phyloP scores from a whole-genome alignment of 2,113 vertebrate species.

The Lagenorhynchus albirostris region DNA sequence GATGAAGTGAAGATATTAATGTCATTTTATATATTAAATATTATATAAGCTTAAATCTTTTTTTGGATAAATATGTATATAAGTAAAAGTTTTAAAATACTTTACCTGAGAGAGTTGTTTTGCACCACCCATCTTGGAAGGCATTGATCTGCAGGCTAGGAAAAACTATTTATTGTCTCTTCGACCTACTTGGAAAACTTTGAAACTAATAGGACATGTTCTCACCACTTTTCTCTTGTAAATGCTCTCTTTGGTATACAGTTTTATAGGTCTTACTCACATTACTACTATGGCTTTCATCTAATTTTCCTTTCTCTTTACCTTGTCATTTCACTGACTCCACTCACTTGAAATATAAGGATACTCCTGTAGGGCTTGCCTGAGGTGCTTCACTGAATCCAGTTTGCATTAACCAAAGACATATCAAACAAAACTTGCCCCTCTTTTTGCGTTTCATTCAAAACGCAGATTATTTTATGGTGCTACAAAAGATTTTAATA shows the following conservation, averaged over 20 bases:
- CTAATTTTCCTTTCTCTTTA: neutral
- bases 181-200: neutral
- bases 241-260: neutral
- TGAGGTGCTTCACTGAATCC: neutral
- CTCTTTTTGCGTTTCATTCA: neutral
- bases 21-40: neutral
- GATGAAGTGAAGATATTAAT: neutral
- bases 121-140: neutral
- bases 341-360: neutral
- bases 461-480: neutral
- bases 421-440: neutral
- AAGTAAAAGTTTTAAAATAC: neutral
- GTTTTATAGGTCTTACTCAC: neutral
- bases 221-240: neutral
- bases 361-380: neutral
- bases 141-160: neutral
- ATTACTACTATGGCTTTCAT: neutral
- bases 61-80: neutral
- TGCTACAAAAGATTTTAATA: neutral
- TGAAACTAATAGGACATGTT: neutral
- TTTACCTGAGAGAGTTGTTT: neutral
- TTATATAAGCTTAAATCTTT: neutral
- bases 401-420: neutral
- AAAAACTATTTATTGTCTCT: neutral
- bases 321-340: neutral